phyloP scores from a whole-genome alignment of 1,140 invertebrate genomes.

The silkworm (Bombyx mori) region ASM3026992v2 NC_085115.1:1899001-1899500 shows the following conservation, averaged over 20 bases:
- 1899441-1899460: too few relatives aligned
- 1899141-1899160: conserved; percentile 29
- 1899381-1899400: too few relatives aligned
- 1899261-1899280: too few relatives aligned
- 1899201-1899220: conserved; percentile 56
- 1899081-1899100: conserved; percentile 15
- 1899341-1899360: too few relatives aligned
- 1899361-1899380: too few relatives aligned
- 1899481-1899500: too few relatives aligned
- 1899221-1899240: conserved; percentile 51
- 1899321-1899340: too few relatives aligned
- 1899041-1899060: conserved; percentile 50
- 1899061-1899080: conserved; percentile 49
- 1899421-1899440: too few relatives aligned
- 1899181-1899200: conserved; percentile 57
- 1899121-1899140: conserved; percentile 32
- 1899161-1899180: conserved; percentile 41
- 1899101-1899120: conserved; percentile 31
- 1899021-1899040: conserved; percentile 24
- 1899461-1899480: too few relatives aligned
- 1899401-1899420: too few relatives aligned
- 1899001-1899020: conserved; percentile 10
- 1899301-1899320: too few relatives aligned
- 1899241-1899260: conserved; percentile 1
- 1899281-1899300: too few relatives aligned